Conservation (phyloP, 2,797 vertebrate genomes). For the Pangasius djambal region DNA sequence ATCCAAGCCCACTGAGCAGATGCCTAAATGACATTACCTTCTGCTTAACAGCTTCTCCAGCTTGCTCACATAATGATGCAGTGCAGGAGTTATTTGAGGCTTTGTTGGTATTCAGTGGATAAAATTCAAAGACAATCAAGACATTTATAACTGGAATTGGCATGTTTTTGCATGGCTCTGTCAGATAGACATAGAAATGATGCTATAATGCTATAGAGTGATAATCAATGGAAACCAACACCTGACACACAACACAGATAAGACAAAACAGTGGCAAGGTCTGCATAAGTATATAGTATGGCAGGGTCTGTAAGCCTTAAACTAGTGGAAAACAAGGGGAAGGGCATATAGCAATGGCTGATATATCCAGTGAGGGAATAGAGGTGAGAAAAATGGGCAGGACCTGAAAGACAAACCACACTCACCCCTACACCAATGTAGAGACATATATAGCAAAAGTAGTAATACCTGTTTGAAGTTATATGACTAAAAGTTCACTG, state of each 20-base stretch:
- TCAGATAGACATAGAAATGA: constrained; percentile 36
- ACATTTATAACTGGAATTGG: constrained; percentile 70
- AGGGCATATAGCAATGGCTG: neutral
- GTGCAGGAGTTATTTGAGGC: constrained; percentile 50
- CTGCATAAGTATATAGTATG: neutral
- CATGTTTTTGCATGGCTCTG: constrained; percentile 45
- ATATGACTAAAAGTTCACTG: neutral
- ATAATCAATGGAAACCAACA: constrained; percentile 31
- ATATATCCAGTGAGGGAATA: neutral
- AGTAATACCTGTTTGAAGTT: neutral
- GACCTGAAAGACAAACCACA: neutral
- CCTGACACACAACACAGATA: neutral
- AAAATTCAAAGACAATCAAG: constrained; percentile 62
- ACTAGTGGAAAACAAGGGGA: neutral
- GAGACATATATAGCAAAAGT: neutral
- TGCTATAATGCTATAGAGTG: constrained; percentile 22
- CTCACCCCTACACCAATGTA: neutral
- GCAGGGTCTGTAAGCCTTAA: neutral
- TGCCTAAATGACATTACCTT: constrained; percentile 55
- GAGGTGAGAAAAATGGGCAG: neutral
- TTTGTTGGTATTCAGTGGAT: constrained; percentile 53
- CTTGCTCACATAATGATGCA: constrained; percentile 55
- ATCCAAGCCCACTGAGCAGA: constrained; percentile 45
- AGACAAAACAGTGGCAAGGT: neutral
- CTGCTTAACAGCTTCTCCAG: constrained; percentile 47